Base-by-base conservation (phyloP, 2,888 invertebrate species). In the Galeopsomyia nigrocyanea region DNA sequence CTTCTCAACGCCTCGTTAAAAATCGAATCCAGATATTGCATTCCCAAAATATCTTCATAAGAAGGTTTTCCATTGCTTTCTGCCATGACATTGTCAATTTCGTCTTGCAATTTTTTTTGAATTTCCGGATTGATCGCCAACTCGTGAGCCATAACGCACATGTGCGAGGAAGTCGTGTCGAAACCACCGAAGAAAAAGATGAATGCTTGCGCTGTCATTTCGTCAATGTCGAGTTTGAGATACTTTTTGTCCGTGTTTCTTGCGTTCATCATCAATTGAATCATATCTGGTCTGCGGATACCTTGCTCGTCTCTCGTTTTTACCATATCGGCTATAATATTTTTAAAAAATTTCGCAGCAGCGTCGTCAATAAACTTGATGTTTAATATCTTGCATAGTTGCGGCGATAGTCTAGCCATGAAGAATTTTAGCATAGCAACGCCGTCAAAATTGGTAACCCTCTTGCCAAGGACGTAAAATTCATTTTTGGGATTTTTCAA, bases 21-120 rank as follows among this genome's bases (percentile, higher is more conserved):
- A 1, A 89, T 88, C 87, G 88, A 89, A 67, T 90, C 89, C 79
- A 90, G 75, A 79, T 89, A 90, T 64, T 88, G 87, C 82, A 90
- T 87, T 63, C 86, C 87, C 3, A 86, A 82, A 1, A 87, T 75
- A 6, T 82, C 83, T n/a, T 87, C 87, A 74, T 88, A 88, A 0
- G 82, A 87, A 10, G 86, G 68, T 53, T 83, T 77, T 3, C 82
- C 85, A 2, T 82, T 78, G 19, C 81, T 82, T 16, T 84, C 78
- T 10, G 83, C 49, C 10, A 79, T 13, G 14, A 76, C 77, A 3
- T 55, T 51, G n/a, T 84, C 83, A 17, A 86, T 77, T 74, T 86
- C 84, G 0, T 75, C 62, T 21, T 77, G 81, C 74, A 89, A 79
- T 75, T 82, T 87, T 0, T 87, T 84, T 68, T 89, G 88, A 0